Evolutionary conservation across 2,113 vertebrate genomes (phyloP).

Genomic region (Ophiodon elongatus): DNA sequence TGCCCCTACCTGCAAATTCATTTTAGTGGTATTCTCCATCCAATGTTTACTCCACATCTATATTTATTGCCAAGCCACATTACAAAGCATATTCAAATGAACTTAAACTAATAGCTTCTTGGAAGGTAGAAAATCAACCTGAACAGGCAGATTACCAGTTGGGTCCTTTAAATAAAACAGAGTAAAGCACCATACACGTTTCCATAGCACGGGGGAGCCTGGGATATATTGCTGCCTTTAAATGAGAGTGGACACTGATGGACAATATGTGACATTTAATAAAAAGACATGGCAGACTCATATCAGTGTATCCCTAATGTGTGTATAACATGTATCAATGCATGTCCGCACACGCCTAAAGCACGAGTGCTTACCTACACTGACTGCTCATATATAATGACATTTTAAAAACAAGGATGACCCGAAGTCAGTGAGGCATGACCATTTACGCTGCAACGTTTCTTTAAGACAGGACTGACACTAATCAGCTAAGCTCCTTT

Average conservation of each 20-base stretch:
- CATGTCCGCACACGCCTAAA: background rate
- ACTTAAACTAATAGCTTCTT: background rate
- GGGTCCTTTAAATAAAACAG: background rate
- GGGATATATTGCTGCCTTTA: background rate
- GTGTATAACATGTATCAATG: background rate
- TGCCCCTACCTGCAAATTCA: background rate
- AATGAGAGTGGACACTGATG: background rate
- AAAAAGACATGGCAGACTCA: slow-evolving; percentile 2
- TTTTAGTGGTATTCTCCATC: background rate
- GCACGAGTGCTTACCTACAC: background rate
- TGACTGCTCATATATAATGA: background rate
- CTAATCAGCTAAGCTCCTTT: slow-evolving; percentile 42
- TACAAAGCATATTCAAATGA: background rate
- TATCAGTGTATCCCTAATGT: background rate
- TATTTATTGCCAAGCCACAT: background rate
- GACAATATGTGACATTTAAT: slow-evolving; percentile 3
- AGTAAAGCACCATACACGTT: background rate
- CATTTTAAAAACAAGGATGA: slow-evolving; percentile 1
- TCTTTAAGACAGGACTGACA: slow-evolving; percentile 42
- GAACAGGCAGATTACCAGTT: background rate
- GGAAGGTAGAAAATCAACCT: slow-evolving; percentile 15
- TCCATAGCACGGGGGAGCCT: background rate
- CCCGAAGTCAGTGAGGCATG: slow-evolving; percentile 12
- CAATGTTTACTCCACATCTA: background rate
- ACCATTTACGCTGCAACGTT: slow-evolving; percentile 23